Conservation (phyloP, 2,113 vertebrate species). For the Ammodytes dubius region DNA sequence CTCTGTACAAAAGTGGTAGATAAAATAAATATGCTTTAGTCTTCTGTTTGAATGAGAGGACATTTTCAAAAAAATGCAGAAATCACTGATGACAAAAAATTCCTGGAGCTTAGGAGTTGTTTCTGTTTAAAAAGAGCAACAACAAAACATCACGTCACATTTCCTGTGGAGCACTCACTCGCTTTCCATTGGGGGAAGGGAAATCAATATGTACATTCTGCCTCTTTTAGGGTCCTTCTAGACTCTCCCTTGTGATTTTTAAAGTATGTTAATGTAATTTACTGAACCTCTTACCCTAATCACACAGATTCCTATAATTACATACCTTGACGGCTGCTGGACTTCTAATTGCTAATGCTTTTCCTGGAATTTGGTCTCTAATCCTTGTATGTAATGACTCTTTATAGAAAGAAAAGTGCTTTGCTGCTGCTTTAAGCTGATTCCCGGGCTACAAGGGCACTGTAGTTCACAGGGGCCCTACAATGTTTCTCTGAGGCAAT, state of each 20-base stretch:
- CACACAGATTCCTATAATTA: slow-evolving; percentile 87
- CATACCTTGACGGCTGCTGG: slow-evolving; percentile 81
- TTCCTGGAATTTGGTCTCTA: slow-evolving; percentile 86
- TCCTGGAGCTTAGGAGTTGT: not conserved
- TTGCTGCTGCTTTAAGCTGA: slow-evolving; percentile 66
- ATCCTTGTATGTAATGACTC: slow-evolving; percentile 79
- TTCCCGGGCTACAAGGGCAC: slow-evolving; percentile 7
- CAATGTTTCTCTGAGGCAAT: slow-evolving; percentile 5
- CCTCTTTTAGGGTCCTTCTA: slow-evolving; percentile 79
- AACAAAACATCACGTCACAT: slow-evolving; percentile 38
- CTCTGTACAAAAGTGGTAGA: not conserved
- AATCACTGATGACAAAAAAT: slow-evolving; percentile 11
- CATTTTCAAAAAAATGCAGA: slow-evolving; percentile 8
- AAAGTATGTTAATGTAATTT: slow-evolving; percentile 90
- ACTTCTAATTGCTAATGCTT: slow-evolving; percentile 87
- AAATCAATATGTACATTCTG: slow-evolving; percentile 85
- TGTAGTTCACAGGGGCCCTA: slow-evolving; percentile 21
- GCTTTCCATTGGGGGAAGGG: slow-evolving; percentile 77
- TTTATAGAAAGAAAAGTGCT: slow-evolving; percentile 76
- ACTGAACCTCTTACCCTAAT: slow-evolving; percentile 88
- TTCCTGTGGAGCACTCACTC: slow-evolving; percentile 56
- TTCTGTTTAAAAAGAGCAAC: slow-evolving; percentile 23
- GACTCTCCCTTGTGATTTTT: slow-evolving; percentile 80
- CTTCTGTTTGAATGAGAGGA: not conserved
- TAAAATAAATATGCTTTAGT: not conserved